A percentile compares a stretch with the other conserved stretches of the same genome.
Conservation (phyloP, 2,113 vertebrate genomes). For the Hemiprocne comata region DNA sequence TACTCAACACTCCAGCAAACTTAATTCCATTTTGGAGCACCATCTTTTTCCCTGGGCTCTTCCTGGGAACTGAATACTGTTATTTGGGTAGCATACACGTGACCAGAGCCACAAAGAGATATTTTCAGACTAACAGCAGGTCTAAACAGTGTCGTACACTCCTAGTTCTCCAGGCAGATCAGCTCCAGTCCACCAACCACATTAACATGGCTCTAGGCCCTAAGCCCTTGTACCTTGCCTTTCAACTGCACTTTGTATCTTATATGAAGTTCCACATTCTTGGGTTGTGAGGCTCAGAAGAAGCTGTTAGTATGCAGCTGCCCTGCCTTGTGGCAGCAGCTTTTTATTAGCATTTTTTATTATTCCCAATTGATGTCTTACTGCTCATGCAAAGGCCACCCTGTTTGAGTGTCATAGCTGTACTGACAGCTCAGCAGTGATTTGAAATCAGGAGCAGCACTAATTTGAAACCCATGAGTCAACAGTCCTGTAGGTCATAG, state of each 20-base stretch:
- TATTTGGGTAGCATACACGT: not conserved
- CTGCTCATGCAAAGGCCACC: not conserved
- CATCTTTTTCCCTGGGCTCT: not conserved
- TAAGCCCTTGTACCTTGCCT: not conserved
- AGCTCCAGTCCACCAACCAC: not conserved
- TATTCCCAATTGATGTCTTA: not conserved
- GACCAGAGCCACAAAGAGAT: not conserved
- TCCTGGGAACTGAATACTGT: not conserved
- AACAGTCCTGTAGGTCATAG: not conserved
- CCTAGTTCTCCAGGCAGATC: not conserved
- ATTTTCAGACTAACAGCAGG: not conserved
- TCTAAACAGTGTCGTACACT: not conserved
- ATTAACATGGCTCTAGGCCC: not conserved
- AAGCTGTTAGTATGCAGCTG: not conserved
- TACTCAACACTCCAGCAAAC: not conserved
- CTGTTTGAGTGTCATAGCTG: not conserved
- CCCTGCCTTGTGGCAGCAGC: not conserved
- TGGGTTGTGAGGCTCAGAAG: not conserved
- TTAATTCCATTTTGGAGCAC: not conserved
- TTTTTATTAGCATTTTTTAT: not conserved
- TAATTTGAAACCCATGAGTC: not conserved
- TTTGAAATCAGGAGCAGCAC: not conserved
- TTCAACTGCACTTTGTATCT: not conserved
- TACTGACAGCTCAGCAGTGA: not conserved
- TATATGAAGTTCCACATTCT: fast-evolving